Evolutionary conservation across 1,140 invertebrate species (phyloP), one percentile per base, ranked within the genome.

Genomic region (Formica exsecta): DNA sequence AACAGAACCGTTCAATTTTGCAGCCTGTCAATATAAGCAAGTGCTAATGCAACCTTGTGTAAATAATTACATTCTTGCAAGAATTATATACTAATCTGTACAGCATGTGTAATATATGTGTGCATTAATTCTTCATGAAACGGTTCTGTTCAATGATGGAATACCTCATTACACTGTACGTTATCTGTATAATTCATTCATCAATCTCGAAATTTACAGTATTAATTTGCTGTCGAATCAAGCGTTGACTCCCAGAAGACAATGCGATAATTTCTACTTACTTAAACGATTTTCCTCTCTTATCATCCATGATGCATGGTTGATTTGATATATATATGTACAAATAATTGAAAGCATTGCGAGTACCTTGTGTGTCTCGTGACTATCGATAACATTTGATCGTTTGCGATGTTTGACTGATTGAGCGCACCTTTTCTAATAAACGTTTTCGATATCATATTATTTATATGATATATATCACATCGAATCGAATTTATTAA

Each of bases 271-370:
- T 87, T 86, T 90, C 57, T 76, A 68, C 75, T 90, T 81, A 88
- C 44, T 87, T 66, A 74, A 70, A 79, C 44, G 74, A 83, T 48
- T 83, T 83, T 44, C 7, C 66, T 81, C 51, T 81, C 79, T 88
- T 62, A 22, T 90, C 89, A 90, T 89, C 88, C 74, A 90, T 90
- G 80, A 90, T 87, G 90, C 90, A 91, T 89, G 90, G 87, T 90
- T 91, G 59, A 89, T 90, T 91, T 85, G 16, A 88, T 85, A 90
- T 86, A 85, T 86, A 90, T 86, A 85, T 86, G 77, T 86, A 87
- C 61, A 83, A 90, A 77, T 84, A 89, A 87, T 38, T 61, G 59
- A 83, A 83, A 62, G 73, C 59, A 89, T 86, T 83, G 79, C 68
- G 71, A 85, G 51, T 86, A 86, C 36, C 64, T 86, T 85, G 73